phyloP scores from a whole-genome alignment of 2,888 invertebrate genomes.

The Phalangium opilio region DNA sequence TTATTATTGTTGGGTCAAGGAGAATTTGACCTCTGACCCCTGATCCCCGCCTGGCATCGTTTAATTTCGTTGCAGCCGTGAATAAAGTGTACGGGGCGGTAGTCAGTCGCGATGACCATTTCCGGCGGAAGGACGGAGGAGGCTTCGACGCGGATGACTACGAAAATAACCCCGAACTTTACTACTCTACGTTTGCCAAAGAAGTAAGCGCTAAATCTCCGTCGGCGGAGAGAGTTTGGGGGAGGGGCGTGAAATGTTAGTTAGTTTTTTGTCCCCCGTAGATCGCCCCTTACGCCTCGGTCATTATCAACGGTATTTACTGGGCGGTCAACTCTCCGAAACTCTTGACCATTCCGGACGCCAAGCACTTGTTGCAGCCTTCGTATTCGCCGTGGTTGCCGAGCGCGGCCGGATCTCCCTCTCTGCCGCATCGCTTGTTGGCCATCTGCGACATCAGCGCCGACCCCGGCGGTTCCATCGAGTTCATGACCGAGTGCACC shows the following conservation, averaged over 20 bases:
- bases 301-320: conserved; percentile 94
- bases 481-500: conserved; percentile 99
- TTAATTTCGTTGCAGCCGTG: too few species aligned
- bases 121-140: conserved; percentile 80
- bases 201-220: conserved; percentile 45
- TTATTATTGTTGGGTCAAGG: too few species aligned
- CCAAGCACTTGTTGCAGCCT: conserved; percentile 77
- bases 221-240: too few species aligned
- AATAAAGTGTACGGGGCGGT: conserved; percentile 95
- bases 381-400: conserved; percentile 87
- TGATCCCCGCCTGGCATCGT: too few species aligned
- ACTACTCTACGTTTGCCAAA: conserved; percentile 88
- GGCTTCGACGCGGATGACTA: conserved; percentile 81
- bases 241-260: too few species aligned
- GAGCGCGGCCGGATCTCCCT: conserved; percentile 64
- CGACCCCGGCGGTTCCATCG: conserved; percentile 95
- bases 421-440: conserved; percentile 75
- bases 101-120: conserved; percentile 80
- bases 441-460: conserved; percentile 95
- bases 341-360: conserved; percentile 90
- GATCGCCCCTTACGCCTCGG: conserved; percentile 94
- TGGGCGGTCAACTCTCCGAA: conserved; percentile 97
- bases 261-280: too few species aligned
- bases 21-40: too few species aligned
- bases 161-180: conserved; percentile 79